phyloP scores from a whole-genome alignment of 1,140 invertebrate species.

The Plutomurus gul region DNA sequence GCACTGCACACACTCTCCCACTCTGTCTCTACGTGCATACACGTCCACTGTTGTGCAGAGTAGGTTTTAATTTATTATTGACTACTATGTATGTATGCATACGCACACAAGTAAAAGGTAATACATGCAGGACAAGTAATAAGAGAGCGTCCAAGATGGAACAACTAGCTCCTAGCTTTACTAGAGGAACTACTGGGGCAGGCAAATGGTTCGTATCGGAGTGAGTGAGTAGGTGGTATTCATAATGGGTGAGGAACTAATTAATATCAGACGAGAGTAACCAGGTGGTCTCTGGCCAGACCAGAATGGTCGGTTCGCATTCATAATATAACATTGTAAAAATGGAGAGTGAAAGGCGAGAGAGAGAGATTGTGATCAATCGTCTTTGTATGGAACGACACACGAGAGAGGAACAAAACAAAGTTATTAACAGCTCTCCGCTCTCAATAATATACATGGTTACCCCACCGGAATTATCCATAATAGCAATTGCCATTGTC shows the following conservation, averaged over 20 bases:
- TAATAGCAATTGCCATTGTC: not conserved
- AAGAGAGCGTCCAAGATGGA: too few relatives aligned
- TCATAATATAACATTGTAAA: too few relatives aligned
- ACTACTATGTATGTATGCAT: too few relatives aligned
- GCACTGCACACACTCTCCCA: not conserved
- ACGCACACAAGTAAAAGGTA: too few relatives aligned
- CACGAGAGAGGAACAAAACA: slow-evolving; percentile 35
- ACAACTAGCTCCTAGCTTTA: too few relatives aligned
- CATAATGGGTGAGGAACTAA: slow-evolving; percentile 30
- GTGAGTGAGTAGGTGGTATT: not conserved
- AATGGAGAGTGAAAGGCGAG: not conserved
- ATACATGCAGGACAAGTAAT: too few relatives aligned
- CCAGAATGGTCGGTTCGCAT: not conserved
- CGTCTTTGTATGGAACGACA: slow-evolving; percentile 30
- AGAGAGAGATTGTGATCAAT: slow-evolving; percentile 27
- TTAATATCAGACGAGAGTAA: slow-evolving; percentile 33
- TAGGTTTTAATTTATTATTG: too few relatives aligned
- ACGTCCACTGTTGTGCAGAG: too few relatives aligned
- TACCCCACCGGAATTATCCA: too few relatives aligned
- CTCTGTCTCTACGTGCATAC: too few relatives aligned
- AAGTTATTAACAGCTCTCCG: slow-evolving; percentile 26
- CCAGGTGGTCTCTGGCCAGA: slow-evolving; percentile 32
- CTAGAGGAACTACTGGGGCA: not conserved
- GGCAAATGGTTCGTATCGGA: not conserved
- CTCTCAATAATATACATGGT: not conserved